Base-by-base conservation (phyloP, 1,140 invertebrate species). In the Episyrphus balteatus region DNA sequence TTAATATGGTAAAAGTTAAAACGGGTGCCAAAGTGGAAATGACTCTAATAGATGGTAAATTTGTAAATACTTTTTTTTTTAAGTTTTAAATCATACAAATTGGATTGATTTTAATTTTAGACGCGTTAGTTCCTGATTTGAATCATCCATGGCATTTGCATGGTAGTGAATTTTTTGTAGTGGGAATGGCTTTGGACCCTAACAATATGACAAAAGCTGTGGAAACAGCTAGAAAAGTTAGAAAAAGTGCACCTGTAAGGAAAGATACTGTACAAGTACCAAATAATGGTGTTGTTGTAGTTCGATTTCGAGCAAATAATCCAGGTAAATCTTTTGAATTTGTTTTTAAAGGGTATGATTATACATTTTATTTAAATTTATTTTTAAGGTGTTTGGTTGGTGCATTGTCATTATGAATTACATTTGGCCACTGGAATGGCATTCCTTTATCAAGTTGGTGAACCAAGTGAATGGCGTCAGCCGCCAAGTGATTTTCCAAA, bases 201-300 rank as follows among this genome's bases (percentile, higher is more conserved):
- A 47, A 45, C 50, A 54, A 55, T 42, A 47, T 48, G 39, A 51
- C 53, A 42, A 52, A 52, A 44, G 46, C 53, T 42, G 42, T 49
- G 37, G 36, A 53, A 46, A 47, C 51, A 51, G 55, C 54, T 39
- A 56, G 46, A 9, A 19, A 37, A n/a, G 31, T 26, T 32, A 47
- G 40, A 18, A 47, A 47, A 17, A 42, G 53, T 44, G 47, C 48
- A 46, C 70, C 33, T 46, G 26, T 60, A 37, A 51, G 59, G 31
- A 74, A 73, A 52, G 71, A 74, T 54, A 71, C 70, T 5, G 54
- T 72, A 18, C 62, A 61, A 21, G 59, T 73, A 26, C 70, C 70
- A n/a, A 60, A 51, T 39, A 62, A 65, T 11, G 73, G 73, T n/a
- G 72, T 71, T 52, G 63, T 61, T 31, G 59, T 71, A 11, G 42